Conservation (phyloP, 2,113 vertebrate genomes). For the Oryzias curvinotus region DNA sequence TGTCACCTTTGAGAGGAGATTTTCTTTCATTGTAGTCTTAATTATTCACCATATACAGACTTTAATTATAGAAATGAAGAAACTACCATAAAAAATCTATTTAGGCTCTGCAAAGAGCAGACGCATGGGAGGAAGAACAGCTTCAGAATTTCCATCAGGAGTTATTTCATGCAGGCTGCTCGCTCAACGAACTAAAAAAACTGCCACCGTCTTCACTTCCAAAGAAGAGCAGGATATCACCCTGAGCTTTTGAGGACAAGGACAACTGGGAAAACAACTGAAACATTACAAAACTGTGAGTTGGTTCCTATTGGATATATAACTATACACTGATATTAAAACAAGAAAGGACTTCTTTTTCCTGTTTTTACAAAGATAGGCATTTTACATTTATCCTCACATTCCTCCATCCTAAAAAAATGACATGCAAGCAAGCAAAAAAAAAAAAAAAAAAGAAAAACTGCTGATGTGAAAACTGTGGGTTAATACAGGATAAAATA, state of each 20-base stretch:
- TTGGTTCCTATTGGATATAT: constrained; percentile 21
- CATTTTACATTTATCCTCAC: constrained; percentile 5
- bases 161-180: constrained; percentile 68
- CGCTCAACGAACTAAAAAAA: constrained; percentile 67
- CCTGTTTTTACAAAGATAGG: constrained; percentile 1
- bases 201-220: constrained; percentile 48
- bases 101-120: constrained; percentile 16
- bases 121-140: constrained; percentile 24
- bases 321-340: constrained; percentile 3
- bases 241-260: constrained; percentile 62
- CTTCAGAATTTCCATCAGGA: constrained; percentile 43
- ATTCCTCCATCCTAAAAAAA: constrained; percentile 8
- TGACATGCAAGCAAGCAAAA: constrained; percentile 24
- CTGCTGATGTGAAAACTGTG: constrained; percentile 56
- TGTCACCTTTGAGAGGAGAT: too few relatives aligned
- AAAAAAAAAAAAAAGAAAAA: constrained; percentile 35
- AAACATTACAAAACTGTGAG: constrained; percentile 40
- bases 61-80: neutral
- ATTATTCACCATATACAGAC: neutral
- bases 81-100: neutral
- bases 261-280: constrained; percentile 60
- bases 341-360: neutral
- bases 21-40: too few relatives aligned
- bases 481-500: constrained; percentile 69
- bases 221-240: constrained; percentile 61